Evolutionary conservation across 2,888 invertebrate genomes (phyloP), one percentile per base, ranked within the genome.

Genomic region (Phymatocera aterrima): DNA sequence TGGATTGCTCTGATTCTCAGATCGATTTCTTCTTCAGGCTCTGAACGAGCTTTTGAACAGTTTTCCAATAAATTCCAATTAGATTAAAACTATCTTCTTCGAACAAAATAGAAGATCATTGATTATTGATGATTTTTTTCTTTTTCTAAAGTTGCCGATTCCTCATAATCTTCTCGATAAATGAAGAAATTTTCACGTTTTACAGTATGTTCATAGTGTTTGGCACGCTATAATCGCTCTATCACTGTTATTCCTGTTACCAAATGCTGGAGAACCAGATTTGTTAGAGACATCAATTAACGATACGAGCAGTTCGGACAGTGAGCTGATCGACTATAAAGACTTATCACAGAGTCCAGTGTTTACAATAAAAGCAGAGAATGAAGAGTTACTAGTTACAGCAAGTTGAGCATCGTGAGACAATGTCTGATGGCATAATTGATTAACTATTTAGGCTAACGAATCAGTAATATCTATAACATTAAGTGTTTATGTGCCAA

Each of bases 211-310:
- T 21, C 94, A 94, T 87, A 93, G 93, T 85, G 90, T 91, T 24
- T 94, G 94, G 94, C 93, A 94, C 84, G 91, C 92, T 54, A 90
- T 92, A 68, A 93, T 93, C 87, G 93, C 93, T 2, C 83, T 92
- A 57, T 92, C 92, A 10, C 89, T 94, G 51, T 88, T 93, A 75
- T 93, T 93, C 86, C 88, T 94, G 24, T 88, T 94, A 43, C 94
- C 93, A 81, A 85, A 78, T 21, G 78, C 85, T 46, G 80, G 82
- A 6, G 83, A 81, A 54, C 68, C 82, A 37, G 81, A 83, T 37
- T 10, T 60, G 28, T 40, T 54, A 18, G 28, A 57, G 10, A 34
- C 34, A 40, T 57, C 54, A 18, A 37, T 21, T 12, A 78, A 57
- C n/a, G 68, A 79, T 12, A 81, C 82, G n/a, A 82, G 79, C 51